These are phyloP conservation scores for Mimas tiliae DNA, from an alignment of 2,888 invertebrate genomes.

Conservation along the genomic window DNA sequence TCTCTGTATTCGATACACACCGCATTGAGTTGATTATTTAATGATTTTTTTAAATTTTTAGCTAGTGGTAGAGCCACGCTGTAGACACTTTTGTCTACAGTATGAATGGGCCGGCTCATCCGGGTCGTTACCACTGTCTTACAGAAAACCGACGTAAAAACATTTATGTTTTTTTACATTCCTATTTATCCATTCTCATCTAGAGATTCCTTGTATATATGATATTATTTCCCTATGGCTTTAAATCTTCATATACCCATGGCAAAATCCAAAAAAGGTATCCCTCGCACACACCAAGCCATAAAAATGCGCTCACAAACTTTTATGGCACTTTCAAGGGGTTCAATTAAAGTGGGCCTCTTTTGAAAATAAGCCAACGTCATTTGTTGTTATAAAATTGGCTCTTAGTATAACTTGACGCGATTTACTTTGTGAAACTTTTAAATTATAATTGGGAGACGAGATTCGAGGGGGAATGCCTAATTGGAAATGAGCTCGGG, in stretches of 20 bases:
- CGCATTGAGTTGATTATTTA: no score
- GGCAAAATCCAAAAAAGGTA: not conserved
- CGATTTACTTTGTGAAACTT: slow-evolving; percentile 58
- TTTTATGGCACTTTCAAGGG: slow-evolving; percentile 39
- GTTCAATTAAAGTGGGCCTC: slow-evolving; percentile 60
- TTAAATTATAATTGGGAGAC: slow-evolving; percentile 49
- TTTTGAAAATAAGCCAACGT: slow-evolving; percentile 64
- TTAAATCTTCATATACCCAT: not conserved
- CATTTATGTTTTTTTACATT: no score
- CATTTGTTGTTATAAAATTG: slow-evolving; percentile 57
- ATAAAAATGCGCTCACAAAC: slow-evolving; percentile 20
- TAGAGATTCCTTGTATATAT: not conserved
- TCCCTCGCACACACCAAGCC: not conserved
- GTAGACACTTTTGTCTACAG: no score
- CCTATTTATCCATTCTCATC: no score
- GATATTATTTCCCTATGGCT: not conserved
- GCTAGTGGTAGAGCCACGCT: no score
- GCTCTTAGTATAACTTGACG: slow-evolving; percentile 68
- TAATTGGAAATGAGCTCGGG: slow-evolving; percentile 19
- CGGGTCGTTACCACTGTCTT: no score
- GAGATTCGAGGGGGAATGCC: slow-evolving; percentile 35
- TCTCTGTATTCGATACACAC: no score
- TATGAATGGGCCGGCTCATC: no score
- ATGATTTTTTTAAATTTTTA: no score
- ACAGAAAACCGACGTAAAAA: no score